Base-by-base conservation (phyloP, 2,113 vertebrate genomes). In the Sterna hirundo region DNA sequence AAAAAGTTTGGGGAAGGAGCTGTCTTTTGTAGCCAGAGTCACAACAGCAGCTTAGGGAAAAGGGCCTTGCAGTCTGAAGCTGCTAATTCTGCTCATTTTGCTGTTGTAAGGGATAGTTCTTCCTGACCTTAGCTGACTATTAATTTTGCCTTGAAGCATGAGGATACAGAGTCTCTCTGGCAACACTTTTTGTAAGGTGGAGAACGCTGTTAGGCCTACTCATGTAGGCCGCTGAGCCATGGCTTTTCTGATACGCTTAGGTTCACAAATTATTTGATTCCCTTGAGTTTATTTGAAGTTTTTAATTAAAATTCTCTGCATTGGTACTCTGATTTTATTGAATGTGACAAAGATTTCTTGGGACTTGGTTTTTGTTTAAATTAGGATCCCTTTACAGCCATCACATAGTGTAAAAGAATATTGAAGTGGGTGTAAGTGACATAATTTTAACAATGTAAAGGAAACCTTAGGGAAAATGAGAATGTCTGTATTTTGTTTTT, bases 201-300 rank as follows among this genome's bases (percentile, higher is more conserved):
- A 93, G 49, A 80, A 38, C 46, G 32, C 40, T 71, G 38, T 19
- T 51, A 87, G 36, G n/a, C 26, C 71, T 83, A 83, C 71, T 75
- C 82, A 75, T 74, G 38, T 70, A 93, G 89, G 94, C 75, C 14
- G 2, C 81, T 58, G 79, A 94, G 87, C 36, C 23, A 8, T 30
- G 74, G 68, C 51, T 97, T 97, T 96, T 97, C 90, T 95, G 72
- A 58, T 96, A 97, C 58, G 83, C 91, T 94, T 91, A 89, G 69
- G 86, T 96, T 98, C 91, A 97, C 94, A 96, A 93, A 95, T 92
- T 4, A 93, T 94, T 97, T 86, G 14, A 96, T 95, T 88, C 97
- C 94, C 90, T 94, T 49, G 82, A 96, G 87, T 75, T 95, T 89
- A 87, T 94, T 68, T 91, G 77, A 83, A 58, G 72, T 46, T 96